Conservation (phyloP, 2,113 vertebrate species). For the Vidua macroura region DNA sequence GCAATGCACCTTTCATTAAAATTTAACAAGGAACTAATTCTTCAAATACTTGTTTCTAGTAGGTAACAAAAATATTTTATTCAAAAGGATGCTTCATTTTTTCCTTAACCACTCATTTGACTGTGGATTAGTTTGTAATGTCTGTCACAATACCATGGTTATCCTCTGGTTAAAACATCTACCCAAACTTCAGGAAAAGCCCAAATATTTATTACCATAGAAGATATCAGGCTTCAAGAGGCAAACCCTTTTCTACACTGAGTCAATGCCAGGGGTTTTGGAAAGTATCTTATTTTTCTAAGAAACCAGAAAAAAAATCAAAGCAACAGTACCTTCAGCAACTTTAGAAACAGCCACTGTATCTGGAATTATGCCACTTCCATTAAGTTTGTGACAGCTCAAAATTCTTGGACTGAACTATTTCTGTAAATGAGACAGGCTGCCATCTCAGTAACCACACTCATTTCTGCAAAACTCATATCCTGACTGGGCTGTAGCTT, state of each 20-base stretch:
- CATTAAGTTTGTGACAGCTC: background rate
- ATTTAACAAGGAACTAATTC: background rate
- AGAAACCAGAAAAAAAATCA: background rate
- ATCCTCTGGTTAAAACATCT: background rate
- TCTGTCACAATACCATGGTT: background rate
- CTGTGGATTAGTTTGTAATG: background rate
- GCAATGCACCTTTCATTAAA: background rate
- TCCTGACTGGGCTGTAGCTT: background rate
- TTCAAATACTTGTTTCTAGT: background rate
- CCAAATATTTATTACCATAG: background rate
- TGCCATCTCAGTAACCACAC: background rate
- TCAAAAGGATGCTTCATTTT: background rate
- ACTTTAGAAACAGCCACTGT: background rate
- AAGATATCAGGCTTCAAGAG: background rate
- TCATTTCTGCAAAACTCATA: background rate
- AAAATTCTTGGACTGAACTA: background rate
- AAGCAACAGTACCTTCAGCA: background rate
- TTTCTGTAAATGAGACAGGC: accelerated
- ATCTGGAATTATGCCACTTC: background rate
- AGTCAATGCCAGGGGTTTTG: background rate
- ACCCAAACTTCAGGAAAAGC: background rate
- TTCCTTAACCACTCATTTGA: no score
- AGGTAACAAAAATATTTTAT: background rate
- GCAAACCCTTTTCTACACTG: background rate
- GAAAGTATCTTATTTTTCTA: background rate